These are phyloP conservation scores for Ameiurus melas DNA, from an alignment of 2,113 vertebrate genomes.

Conservation along the genomic window DNA sequence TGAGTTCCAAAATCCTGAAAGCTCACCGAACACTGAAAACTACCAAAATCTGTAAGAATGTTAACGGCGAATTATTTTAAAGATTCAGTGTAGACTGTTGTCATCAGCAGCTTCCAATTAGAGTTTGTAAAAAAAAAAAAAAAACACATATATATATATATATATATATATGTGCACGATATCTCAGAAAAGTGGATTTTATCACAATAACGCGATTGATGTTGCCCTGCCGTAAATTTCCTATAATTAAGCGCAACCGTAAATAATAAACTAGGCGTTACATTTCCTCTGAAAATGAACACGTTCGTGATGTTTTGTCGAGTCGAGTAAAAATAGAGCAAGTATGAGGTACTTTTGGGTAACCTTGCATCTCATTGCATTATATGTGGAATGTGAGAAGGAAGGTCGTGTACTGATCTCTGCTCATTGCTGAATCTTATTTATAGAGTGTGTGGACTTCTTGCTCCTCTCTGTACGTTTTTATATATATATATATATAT, in stretches of 20 bases:
- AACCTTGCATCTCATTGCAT: not conserved
- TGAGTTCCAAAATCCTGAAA: not conserved
- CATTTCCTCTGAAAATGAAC: not conserved
- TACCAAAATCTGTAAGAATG: not conserved
- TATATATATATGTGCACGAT: too few species aligned
- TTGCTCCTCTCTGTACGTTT: not conserved
- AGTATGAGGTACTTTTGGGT: not conserved
- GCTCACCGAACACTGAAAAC: not conserved
- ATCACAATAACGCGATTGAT: not conserved
- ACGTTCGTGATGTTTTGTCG: not conserved
- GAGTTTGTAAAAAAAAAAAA: not conserved
- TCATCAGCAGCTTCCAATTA: not conserved
- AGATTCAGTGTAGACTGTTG: not conserved
- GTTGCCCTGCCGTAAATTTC: too few species aligned
- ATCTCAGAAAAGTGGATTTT: not conserved
- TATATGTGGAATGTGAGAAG: conserved; percentile 9
- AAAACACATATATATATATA: too few species aligned
- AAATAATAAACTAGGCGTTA: not conserved
- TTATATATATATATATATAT: too few species aligned
- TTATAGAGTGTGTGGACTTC: not conserved
- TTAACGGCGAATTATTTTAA: not conserved
- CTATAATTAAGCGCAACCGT: not conserved
- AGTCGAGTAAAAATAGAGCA: not conserved
- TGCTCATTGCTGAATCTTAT: not conserved
- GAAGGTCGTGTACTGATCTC: not conserved